Evolutionary conservation across 2,797 vertebrate species (phyloP).

Genomic region (Trematomus bernacchii): DNA sequence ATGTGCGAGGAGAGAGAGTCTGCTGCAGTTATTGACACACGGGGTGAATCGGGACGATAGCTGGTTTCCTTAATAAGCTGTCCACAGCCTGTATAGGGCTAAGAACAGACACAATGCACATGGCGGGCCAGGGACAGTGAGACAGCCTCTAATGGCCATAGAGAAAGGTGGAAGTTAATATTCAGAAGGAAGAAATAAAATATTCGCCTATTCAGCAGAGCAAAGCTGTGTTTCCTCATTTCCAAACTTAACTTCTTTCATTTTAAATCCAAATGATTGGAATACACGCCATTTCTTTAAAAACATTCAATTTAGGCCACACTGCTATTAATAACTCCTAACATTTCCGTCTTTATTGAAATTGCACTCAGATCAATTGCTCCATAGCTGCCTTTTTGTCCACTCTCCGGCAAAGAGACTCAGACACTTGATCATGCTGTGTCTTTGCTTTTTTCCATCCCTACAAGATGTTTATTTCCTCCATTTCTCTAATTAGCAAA

Average conservation of each 20-base stretch:
- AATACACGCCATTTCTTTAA: not conserved
- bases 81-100: slow-evolving; percentile 44
- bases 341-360: slow-evolving; percentile 37
- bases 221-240: slow-evolving; percentile 31
- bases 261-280: not conserved
- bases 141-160: slow-evolving; percentile 57
- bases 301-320: not conserved
- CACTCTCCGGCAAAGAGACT: slow-evolving; percentile 7
- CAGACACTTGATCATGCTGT: slow-evolving; percentile 27
- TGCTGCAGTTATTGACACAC: slow-evolving; percentile 48
- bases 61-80: slow-evolving; percentile 65
- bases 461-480: slow-evolving; percentile 24
- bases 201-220: slow-evolving; percentile 13
- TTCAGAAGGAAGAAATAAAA: slow-evolving; percentile 43
- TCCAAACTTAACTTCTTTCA: slow-evolving; percentile 12
- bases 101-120: slow-evolving; percentile 49
- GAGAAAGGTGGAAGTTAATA: slow-evolving; percentile 34
- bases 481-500: slow-evolving; percentile 47
- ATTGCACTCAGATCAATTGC: not conserved
- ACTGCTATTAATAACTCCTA: slow-evolving; percentile 13
- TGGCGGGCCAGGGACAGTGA: slow-evolving; percentile 34
- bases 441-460: slow-evolving; percentile 30
- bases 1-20: slow-evolving; percentile 26
- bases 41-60: slow-evolving; percentile 42
- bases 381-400: not conserved